Conservation (phyloP, 2,888 invertebrate species). For the Phortica okadai region DNA sequence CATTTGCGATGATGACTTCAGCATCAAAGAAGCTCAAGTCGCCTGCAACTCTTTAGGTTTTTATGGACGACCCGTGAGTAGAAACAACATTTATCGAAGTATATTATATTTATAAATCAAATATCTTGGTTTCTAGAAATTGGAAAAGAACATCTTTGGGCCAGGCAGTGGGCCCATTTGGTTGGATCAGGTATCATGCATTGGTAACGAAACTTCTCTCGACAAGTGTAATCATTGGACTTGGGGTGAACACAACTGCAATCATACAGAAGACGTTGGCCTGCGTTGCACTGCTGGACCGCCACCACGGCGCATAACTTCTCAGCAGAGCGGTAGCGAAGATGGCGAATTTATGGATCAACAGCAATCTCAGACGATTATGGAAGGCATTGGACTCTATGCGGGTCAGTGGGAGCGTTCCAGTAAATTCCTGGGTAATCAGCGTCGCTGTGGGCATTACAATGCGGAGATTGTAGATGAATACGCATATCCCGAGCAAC, state of each 20-base stretch:
- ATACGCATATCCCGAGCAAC: constrained; percentile 77
- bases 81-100: not conserved
- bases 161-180: constrained; percentile 82
- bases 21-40: constrained; percentile 81
- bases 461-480: constrained; percentile 72
- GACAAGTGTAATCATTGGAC: constrained; percentile 81
- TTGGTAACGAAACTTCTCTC: constrained; percentile 82
- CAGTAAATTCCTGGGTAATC: constrained; percentile 70
- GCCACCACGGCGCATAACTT: constrained; percentile 48
- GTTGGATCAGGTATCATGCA: constrained; percentile 83
- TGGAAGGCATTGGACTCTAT: constrained; percentile 69
- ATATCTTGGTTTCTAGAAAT: constrained; percentile 53
- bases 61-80: constrained; percentile 76
- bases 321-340: constrained; percentile 32
- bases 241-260: constrained; percentile 85
- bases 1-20: constrained; percentile 87
- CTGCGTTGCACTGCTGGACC: constrained; percentile 76
- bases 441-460: constrained; percentile 78
- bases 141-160: constrained; percentile 72
- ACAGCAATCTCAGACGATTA: constrained; percentile 46
- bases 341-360: not conserved
- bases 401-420: constrained; percentile 68
- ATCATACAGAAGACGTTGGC: constrained; percentile 84
- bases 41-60: constrained; percentile 80
- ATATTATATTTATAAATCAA: constrained; percentile 1